Conservation (phyloP, 2,113 vertebrate species). For the Nymphicus hollandicus region DNA sequence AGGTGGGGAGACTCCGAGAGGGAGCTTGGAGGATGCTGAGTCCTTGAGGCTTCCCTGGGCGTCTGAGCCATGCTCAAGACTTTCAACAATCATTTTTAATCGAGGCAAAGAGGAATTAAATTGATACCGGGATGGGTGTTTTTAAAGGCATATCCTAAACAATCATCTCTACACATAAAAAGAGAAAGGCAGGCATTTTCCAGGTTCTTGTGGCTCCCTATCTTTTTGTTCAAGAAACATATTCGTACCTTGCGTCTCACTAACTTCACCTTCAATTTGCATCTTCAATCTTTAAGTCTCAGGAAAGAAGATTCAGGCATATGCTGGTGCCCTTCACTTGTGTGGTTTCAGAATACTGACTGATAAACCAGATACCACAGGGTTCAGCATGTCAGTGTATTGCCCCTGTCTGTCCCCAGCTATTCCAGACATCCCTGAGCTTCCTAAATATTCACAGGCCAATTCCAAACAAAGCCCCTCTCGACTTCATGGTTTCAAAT, state of each 20-base stretch:
- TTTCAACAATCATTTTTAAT: neutral
- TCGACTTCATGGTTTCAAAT: fast-evolving
- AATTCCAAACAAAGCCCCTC: neutral
- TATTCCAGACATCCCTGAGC: neutral
- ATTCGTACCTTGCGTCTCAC: neutral
- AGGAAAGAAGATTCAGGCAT: neutral
- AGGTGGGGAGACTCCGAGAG: neutral
- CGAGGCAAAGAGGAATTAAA: neutral
- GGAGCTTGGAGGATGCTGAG: neutral
- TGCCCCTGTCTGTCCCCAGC: fast-evolving
- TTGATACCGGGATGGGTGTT: neutral
- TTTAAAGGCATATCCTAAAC: neutral
- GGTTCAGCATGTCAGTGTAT: fast-evolving
- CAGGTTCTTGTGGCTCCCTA: neutral
- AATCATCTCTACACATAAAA: fast-evolving
- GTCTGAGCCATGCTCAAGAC: fast-evolving
- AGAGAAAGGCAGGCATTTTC: neutral
- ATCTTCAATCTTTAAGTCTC: neutral
- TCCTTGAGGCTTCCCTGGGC: neutral
- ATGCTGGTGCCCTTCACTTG: neutral
- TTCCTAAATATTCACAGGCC: neutral
- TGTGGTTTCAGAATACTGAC: fast-evolving
- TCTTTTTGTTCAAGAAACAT: neutral
- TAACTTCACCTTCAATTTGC: fast-evolving
- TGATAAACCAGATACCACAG: neutral